phyloP scores from a whole-genome alignment of 2,797 vertebrate species.

The Macrochelys suwanniensis region DNA sequence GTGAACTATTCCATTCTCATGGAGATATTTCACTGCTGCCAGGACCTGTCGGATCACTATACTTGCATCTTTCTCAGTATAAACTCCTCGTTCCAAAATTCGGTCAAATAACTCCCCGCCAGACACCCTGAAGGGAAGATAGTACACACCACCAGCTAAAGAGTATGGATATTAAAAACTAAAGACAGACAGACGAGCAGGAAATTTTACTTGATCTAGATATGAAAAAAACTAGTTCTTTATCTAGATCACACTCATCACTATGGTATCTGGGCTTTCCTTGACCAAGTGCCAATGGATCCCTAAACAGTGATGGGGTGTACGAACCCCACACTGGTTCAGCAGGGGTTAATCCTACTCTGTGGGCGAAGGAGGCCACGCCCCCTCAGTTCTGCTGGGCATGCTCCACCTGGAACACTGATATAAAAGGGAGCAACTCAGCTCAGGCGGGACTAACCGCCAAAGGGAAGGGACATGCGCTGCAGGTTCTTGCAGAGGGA shows the following conservation, averaged over 20 bases:
- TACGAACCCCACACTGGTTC: no score
- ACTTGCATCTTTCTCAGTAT: slow-evolving; percentile 94
- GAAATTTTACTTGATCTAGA: not conserved
- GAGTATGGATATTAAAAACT: not conserved
- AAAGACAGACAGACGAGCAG: not conserved
- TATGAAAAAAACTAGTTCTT: not conserved
- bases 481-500: no score
- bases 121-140: slow-evolving; percentile 85
- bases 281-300: not conserved
- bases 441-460: no score
- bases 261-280: not conserved
- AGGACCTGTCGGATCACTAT: slow-evolving; percentile 92
- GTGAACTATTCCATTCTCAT: slow-evolving; percentile 93
- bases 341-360: no score
- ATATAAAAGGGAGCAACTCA: no score
- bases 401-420: no score
- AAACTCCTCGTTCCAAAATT: slow-evolving; percentile 92
- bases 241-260: not conserved
- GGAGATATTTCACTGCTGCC: slow-evolving; percentile 92
- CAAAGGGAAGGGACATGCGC: no score
- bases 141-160: not conserved
- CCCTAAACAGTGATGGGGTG: no score
- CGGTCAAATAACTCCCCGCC: slow-evolving; percentile 96
- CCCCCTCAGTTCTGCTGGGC: no score
- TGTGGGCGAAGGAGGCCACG: no score